Base-by-base conservation (phyloP, 1,140 invertebrate species). In the Amphibalanus amphitrite region DNA sequence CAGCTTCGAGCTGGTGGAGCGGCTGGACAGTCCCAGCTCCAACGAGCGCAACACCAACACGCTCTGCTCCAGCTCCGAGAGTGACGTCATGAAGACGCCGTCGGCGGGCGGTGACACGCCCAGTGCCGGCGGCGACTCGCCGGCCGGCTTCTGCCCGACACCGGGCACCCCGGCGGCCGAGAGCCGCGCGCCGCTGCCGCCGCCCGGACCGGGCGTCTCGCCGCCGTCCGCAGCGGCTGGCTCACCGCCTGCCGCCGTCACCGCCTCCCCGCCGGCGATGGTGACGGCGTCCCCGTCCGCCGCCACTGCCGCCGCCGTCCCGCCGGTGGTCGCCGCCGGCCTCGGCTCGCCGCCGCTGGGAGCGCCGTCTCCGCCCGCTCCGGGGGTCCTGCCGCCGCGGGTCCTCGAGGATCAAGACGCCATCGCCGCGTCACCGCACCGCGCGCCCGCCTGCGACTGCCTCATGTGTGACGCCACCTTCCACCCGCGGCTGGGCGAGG, bases 1-100 rank as follows among this genome's bases (percentile, higher is more conserved):
- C 65, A 67, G 8, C 65, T 28, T 10, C 26, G 65, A 28, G 23
- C 65, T 67, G 26, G 65, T 1, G 23, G 26, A 67, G 3, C 28
- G n/a, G 65, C 23, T 67, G 10, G 65, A 67, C 10, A 20, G 65
- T 28, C 65, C 65, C 28, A 67, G 65, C 65, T 67, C 65, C 26
- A 67, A 67, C 20, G 65, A 67, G 65, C 65, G 65, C 65, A 67
- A 67, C 65, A 67, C 65, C 65, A 67, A 67, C 65, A 67, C 65
- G 65, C 65, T 67, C 26, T 28, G n/a, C 26, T 67, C 65, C 26
- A 28, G 65, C 65, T 67, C 65, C n/a, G 65, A 67, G 65, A 67
- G 65, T 25, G 65, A 67, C 65, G 65, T 28, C 65, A 28, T 67
- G 26, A 67, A 67, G 28, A 67, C 65, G 28, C 65, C 65, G 65